Base-by-base conservation (phyloP, 2,888 invertebrate species). In the Clitarchus hookeri region DNA sequence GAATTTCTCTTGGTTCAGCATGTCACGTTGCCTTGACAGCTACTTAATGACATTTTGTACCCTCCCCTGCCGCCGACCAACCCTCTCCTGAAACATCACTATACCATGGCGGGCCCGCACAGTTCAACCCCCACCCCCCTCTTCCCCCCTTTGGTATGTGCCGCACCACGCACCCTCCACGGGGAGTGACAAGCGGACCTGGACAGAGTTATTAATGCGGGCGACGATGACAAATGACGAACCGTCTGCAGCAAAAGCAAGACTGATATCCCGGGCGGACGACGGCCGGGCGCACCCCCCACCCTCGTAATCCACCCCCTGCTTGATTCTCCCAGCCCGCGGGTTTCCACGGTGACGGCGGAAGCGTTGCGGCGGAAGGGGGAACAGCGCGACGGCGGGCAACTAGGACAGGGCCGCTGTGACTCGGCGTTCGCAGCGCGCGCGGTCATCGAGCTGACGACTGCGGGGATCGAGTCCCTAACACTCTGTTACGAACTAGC, bases 181-280 rank as follows among this genome's bases (percentile, higher is more conserved):
- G 65, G 86, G 85, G 86, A 86, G 86, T 86, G 86, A 87, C 88
- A 88, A 65, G 87, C 86, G 79, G 83, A 84, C 85, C 82, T 82
- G 82, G 84, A 86, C 86, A n/a, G 65, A 65, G 88, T 87, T 88
- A 88, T 88, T 88, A 87, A 92, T 92, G 92, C 91, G 91, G 90
- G 89, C 90, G 92, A 92, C 92, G 91, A 91, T 91, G 92, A 92
- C 92, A 92, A 92, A 92, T 92, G 92, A 92, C 92, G 92, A 91
- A 92, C 91, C 92, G 92, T 92, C 92, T 92, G 91, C 92, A 91
- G 87, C 88, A 91, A 91, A 92, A 92, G 91, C 92, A 92, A 92
- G 92, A 92, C 92, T 91, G 92, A 92, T 92, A 92, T 91, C 82
- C 82, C 44, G 26, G 8, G 65, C 65, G 65, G 65, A 6, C 23